Evolutionary conservation across 92 coral and sea anemone species (phyloP), one percentile per base, ranked within the genome.

Genomic region (Parazoanthus atlanticus): DNA sequence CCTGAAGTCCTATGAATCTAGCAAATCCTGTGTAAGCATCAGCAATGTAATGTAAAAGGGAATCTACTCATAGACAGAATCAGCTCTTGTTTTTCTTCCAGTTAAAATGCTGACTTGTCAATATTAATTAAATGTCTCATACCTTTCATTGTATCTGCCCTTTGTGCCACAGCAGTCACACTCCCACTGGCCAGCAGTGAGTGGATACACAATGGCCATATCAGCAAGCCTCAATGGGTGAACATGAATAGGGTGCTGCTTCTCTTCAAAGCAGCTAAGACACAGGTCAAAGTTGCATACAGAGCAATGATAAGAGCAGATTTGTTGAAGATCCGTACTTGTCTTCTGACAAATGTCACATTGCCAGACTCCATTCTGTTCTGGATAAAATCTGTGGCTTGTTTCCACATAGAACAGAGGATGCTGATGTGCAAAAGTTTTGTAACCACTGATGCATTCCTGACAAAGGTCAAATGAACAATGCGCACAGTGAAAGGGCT

Each of bases 131-230:
- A 46, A 0, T 12, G 10, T 15, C 19, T 12, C 91, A 78, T 86
- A 97, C 99, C 86, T 94, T 85, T 97, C 94, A 88, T 79, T 77
- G 28, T 89, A 90, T 75, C 99, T 89, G 70, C 94, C 94, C 78
- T 89, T 91, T 26, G 41, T 49, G 9, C 93, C 86, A 92, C 99
- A 97, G 40, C 93, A 61, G 74, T 97, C 99, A 86, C 99, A 97
- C 41, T 81, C 85, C 99, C 99, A 97, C 28, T 80, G 88, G 1
- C 98, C 99, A 34, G 73, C 47, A 34, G 96, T 90, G 23, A 82
- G 91, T 23, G 91, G 80, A 33, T 97, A 97, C 15, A 92, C 81
- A 36, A 92, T 85, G 9, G 43, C 33, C 12, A 95, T 96, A 80
- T 95, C 92, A 26, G 93, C 93, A 26, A 93, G 85, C 65, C 76